Evolutionary conservation across 1,140 invertebrate genomes (phyloP), one percentile per base, ranked within the genome.

Genomic region (Bombus vancouverensis): DNA sequence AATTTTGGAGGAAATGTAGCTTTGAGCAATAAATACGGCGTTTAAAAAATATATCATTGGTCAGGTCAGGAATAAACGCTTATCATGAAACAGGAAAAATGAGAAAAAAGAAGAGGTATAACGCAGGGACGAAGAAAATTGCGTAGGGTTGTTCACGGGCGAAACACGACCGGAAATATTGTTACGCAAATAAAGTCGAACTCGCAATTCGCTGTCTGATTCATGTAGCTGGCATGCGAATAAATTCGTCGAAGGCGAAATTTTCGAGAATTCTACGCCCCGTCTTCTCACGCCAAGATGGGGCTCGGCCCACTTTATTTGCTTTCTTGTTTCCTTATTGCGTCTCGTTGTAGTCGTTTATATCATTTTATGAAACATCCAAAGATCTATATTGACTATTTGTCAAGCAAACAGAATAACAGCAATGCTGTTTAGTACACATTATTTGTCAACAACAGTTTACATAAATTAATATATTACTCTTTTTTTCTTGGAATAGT

Each of bases 161-260:
- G 68, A 80, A 32, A 32, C 78, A 8, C 57, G 42, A 79, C 59
- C 86, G 85, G 83, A 90, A 75, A 85, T 74, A 72, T 44, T 39
- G 44, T 89, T 72, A 59, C 62, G 85, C 88, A 87, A 89, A 90
- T 84, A 75, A 77, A 89, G 75, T 57, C 47, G 74, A 87, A 75
- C 62, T 71, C 47, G 44, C 66, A 77, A 86, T 66, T 73, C 68
- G 70, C 44, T 34, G 59, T 37, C 32, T 88, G 89, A 90, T 68
- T 90, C 89, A 90, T 37, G 59, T n/a, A 25, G 71, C 82, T 90
- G 89, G 89, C 73, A 90, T 62, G 86, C 78, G 72, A 84, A 86
- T 78, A 83, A 82, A 90, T 76, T 57, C 77, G 76, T 32, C 62
- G 68, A 73, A 73, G 37, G 47, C 18, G 47, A 53, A 22, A 62